Base-by-base conservation (phyloP, 64 coral and sea anemone species). In the Montipora sp. region DNA sequence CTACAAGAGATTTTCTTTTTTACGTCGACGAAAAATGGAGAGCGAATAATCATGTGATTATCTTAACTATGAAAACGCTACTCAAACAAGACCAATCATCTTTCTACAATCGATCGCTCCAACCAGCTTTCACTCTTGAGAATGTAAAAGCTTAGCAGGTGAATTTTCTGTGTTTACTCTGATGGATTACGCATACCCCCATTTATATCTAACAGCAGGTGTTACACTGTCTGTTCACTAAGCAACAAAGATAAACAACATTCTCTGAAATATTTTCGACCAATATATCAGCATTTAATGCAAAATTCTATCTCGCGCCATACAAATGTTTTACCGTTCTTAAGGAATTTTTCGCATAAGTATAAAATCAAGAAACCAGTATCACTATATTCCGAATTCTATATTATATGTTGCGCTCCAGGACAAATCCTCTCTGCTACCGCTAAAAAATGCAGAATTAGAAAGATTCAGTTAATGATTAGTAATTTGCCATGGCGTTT, bases 101-200 rank as follows among this genome's bases (percentile, higher is more conserved):
- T 85, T 48, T 19, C 46, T 9, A 9, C 7, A 85, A 72, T 21
- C 10, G 47, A 72, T 16, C 60, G 3, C 44, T 22, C 16, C 3
- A 85, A 51, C 19, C 15, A 83, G 80, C 65, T 12, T 67, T 7
- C 7, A 3, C 24, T 65, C 61, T 63, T 44, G 9, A 22, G 36
- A 50, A 67, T 65, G 82, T 72, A n/a, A 85, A 13, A n/a, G 8
- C 15, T 8, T 5, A n/a, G 47, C 82, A 85, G 82, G 82, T 85
- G 82, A 15, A 51, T 21, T 49, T 20, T 23, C 48, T 67, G 81
- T 84, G 68, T 45, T 69, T n/a, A 15, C 20, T 8, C 8, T 14
- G 9, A 45, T 21, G 20, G n/a, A 49, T 16, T 48, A 19, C 36
- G 9, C 18, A 7, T 14, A 63, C 60, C 47, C 46, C 15, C 18